Evolutionary conservation across 2,888 invertebrate genomes (phyloP), one percentile per base, ranked within the genome.

Genomic region (Xylota segnis): DNA sequence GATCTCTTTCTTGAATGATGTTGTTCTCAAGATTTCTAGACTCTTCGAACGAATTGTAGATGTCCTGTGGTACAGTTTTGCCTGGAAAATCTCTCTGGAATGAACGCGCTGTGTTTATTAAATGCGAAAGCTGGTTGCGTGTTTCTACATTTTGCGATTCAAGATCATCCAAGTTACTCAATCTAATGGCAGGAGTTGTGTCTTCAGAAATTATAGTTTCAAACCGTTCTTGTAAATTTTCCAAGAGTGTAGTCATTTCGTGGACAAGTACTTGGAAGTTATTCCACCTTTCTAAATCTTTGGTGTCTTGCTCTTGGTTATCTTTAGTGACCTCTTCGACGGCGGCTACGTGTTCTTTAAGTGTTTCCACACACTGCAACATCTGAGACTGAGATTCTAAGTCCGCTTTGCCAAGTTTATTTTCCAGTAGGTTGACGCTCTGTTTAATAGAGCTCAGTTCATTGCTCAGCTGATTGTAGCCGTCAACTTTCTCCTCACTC

Each of bases 1-100:
- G 95, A 84, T 97, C 96, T 82, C 96, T 94, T 92, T 97, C 96
- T 5, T 94, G 93, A 34, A 93, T 93, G 7, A 97, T 94, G 18
- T 93, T 93, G 87, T 95, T 95, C 88, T 96, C 96, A 6, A 96
- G 93, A 88, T 95, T 94, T 90, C 94, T 95, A 0, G 95, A 95
- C 16, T 93, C 93, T 88, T 96, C 96, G 81, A 95, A 94, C 50
- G 95, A 94, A 10, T 91, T 90, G 89, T 95, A 95, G 0, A 96
- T 93, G 87, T 95, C 95, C 61, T 94, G 92, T 0, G 96, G 96
- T 40, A 92, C 94, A 89, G 95, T 94, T 87, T 94, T 94, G 27
- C 94, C 95, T 0, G 96, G 95, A 90, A 96, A 96, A 88, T 95
- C 94, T 87, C 95, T 94, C 63, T 95, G 92, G 52, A 97, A 92